Evolutionary conservation across 2,888 invertebrate species (phyloP).

Genomic region (Lissonota sp.): DNA sequence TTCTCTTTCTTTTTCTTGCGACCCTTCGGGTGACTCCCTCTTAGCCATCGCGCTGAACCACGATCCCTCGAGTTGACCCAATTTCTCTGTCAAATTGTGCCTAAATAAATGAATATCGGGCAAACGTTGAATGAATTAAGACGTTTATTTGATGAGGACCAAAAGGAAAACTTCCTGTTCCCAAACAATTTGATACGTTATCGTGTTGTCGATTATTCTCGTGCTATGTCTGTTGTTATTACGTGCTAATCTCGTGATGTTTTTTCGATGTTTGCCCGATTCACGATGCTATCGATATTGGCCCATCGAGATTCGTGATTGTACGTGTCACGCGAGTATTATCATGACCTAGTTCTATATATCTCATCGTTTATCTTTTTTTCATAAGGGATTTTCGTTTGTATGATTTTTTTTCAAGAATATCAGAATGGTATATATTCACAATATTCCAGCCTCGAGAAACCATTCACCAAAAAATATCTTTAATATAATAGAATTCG

Average conservation of each 20-base stretch:
- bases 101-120: constrained; percentile 79
- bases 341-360: constrained; percentile 11
- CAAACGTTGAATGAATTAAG: constrained; percentile 79
- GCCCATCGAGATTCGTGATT: constrained; percentile 11
- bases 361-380: constrained; percentile 7
- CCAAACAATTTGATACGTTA: too few species aligned
- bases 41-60: constrained; percentile 68
- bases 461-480: too few species aligned
- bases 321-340: constrained; percentile 40
- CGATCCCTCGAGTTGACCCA: constrained; percentile 78
- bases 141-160: constrained; percentile 78
- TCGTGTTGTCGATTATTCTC: neutral
- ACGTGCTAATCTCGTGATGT: neutral
- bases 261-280: constrained; percentile 9
- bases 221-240: too few species aligned
- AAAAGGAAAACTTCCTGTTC: constrained; percentile 52
- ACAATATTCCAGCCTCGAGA: too few species aligned
- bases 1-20: constrained; percentile 15
- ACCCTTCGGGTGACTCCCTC: constrained; percentile 30
- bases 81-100: constrained; percentile 78
- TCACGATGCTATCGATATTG: constrained; percentile 33
- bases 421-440: too few species aligned
- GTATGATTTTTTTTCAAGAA: too few species aligned
- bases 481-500: too few species aligned
- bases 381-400: neutral